Evolutionary conservation across 2,888 invertebrate genomes (phyloP).

Genomic region (Drosophila imparisetae): DNA sequence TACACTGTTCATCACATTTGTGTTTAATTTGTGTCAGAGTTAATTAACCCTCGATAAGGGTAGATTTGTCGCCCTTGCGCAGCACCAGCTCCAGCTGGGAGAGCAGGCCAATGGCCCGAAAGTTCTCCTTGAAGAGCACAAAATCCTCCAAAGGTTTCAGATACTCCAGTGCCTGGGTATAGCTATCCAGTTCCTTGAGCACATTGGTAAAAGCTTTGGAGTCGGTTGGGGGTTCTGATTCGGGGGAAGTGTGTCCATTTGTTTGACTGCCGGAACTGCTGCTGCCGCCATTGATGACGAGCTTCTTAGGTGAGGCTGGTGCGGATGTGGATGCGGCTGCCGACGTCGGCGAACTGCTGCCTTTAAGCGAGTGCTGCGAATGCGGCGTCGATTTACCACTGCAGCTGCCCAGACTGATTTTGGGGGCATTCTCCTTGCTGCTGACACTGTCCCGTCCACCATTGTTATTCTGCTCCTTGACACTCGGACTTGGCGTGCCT

Average conservation of each 20-base stretch:
- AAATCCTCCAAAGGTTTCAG: slow-evolving; percentile 83
- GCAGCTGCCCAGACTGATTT: slow-evolving; percentile 38
- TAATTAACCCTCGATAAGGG: slow-evolving; percentile 64
- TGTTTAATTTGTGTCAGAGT: slow-evolving; percentile 40
- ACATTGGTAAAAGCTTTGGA: slow-evolving; percentile 28
- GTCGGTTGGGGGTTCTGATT: slow-evolving; percentile 38
- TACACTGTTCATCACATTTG: slow-evolving; percentile 73
- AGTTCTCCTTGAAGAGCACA: slow-evolving; percentile 82
- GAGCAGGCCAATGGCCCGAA: slow-evolving; percentile 82
- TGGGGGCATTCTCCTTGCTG: slow-evolving; percentile 69
- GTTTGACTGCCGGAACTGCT: slow-evolving; percentile 48
- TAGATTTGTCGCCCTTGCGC: slow-evolving; percentile 75
- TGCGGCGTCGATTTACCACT: slow-evolving; percentile 67
- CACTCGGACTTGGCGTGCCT: slow-evolving; percentile 17
- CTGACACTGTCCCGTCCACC: slow-evolving; percentile 68
- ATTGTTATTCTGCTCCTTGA: slow-evolving; percentile 67
- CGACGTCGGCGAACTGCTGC: slow-evolving; percentile 41
- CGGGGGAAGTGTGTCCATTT: slow-evolving; percentile 64
- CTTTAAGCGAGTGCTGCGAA: slow-evolving; percentile 34
- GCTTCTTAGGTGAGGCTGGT: slow-evolving; percentile 66
- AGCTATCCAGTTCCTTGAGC: slow-evolving; percentile 73
- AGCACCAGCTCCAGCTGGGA: slow-evolving; percentile 81
- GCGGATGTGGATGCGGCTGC: slow-evolving; percentile 23
- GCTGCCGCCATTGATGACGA: slow-evolving; percentile 1
- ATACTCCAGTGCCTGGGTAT: slow-evolving; percentile 80